Evolutionary conservation across 2,888 invertebrate species (phyloP), one percentile per base, ranked within the genome.

Genomic region (Coecobrya sp.): DNA sequence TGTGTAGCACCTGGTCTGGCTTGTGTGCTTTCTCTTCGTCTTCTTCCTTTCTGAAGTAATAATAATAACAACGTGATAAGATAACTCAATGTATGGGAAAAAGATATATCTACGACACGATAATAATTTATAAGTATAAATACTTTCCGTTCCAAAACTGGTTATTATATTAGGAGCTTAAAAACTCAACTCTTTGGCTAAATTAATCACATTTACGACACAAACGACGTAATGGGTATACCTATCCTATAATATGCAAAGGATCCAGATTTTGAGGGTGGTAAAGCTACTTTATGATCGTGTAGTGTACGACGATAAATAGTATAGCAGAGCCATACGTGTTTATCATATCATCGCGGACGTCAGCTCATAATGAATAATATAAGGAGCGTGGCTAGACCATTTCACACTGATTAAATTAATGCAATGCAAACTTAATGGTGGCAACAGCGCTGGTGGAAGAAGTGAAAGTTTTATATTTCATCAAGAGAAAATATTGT

Each of bases 371-470:
- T 73, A 65, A 89, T 89, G 70, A 89, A 76, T 84, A 76, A 89
- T 89, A 52, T n/a, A 70, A 27, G 76, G 76, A 89, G 84, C 89
- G 84, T 89, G 84, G 89, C 73, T 52, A 42, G 59, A 89, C 52
- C 49, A 62, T 89, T 89, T 84, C 89, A 84, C 89, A 84, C 84
- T 89, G 89, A 89, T 89, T 89, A 89, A 89, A 89, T 89, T 84
- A 73, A 76, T 89, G 89, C 59, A 89, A 84, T 5, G 52, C 7
- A 45, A 73, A 19, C 49, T 45, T 22, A 49, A 73, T 55, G 68
- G 16, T 36, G 81, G 68, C 11, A 25, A 27, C 11, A 19, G 52
- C 36, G 52, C 65, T 59, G 45, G 79, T 87, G 76, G 76, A 13
- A 13, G 27, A 27, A 8, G 52, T 16, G 11, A 49, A 79, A 79